Evolutionary conservation across 2,888 invertebrate species (phyloP), one percentile per base, ranked within the genome.

Genomic region (Drosophila picticornis): DNA sequence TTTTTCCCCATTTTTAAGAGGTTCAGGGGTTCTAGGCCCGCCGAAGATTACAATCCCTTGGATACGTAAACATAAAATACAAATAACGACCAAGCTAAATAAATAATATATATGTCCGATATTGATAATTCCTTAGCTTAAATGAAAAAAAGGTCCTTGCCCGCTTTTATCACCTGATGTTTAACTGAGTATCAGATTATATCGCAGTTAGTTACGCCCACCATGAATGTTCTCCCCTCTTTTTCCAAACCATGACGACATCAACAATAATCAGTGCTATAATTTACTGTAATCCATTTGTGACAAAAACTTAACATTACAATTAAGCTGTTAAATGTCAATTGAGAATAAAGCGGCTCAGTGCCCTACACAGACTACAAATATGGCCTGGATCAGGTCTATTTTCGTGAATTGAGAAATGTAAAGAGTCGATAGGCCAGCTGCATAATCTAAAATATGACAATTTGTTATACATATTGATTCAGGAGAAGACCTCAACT

Each of bases 341-440:
- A 22, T 40, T 31, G 25, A 16, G 46, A 46, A 25, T 25, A 46
- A 46, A 9, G 7, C 4, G 7, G 22, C 13, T 46, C 22, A 13
- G 13, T 46, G 46, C 22, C 7, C 46, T 16, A 4, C 16, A 16
- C 9, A 46, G 27, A 36, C 25, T 52, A 32, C 31, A 32, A 32
- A 9, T 13, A 10, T n/a, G 31, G 2, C 29, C 51, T 19, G 29
- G 6, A n/a, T 52, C 11, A 34, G 32, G 7, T 34, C 31, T 51
- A 59, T 16, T 34, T 11, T n/a, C 53, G 56, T 0, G 83, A 85
- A 31, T 77, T 88, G 2, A 85, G 80, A 38, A 89, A 85, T 2
- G 90, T 60, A 4, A 90, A 82, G 25, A 85, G 82, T 25, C 48
- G 71, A 6, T 87, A 90, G 27, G 85, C 71, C 36, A 84, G 46